Evolutionary conservation across 2,797 vertebrate genomes (phyloP), one percentile per base, ranked within the genome.

Genomic region (Valencia hispanica): DNA sequence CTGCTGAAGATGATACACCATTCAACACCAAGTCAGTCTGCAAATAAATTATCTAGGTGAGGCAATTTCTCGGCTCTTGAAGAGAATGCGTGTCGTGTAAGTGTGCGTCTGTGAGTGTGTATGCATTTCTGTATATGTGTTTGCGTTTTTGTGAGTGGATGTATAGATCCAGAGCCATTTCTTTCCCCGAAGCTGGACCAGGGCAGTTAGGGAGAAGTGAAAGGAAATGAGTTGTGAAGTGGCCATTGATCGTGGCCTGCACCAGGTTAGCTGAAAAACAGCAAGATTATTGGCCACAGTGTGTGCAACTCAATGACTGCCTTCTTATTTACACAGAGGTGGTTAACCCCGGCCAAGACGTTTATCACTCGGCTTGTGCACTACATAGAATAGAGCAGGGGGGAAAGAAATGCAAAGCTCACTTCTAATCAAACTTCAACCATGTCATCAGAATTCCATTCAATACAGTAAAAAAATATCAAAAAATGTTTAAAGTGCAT

Each of bases 161-260:
- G 87, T 95, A 94, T 95, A 90, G 94, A 95, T 95, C 94, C 90
- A 89, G 87, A 89, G 84, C 87, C 90, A 91, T 94, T 94, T 94
- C 95, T 94, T 94, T 95, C 87, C 90, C 87, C 79, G 93, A n/a
- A 85, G 92, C 86, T 84, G 85, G 90, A 91, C 89, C 87, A 32
- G 90, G 87, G 90, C 87, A 92, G 94, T 94, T 95, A 96, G 94
- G 90, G 91, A 95, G 94, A 94, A 94, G 94, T 95, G 94, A 96
- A 96, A 95, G 94, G 94, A 96, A 96, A 96, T 95, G 92, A 96
- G 94, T 94, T 95, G 94, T 94, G 95, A 96, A 95, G 94, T 93
- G 94, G 93, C 89, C 95, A 95, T 95, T 96, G 95, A 95, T 95
- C 94, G 92, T 71, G 87, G 91, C 88, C 91, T 82, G 87, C 66